These are phyloP conservation scores for Heliornis fulica DNA, from an alignment of 2,113 vertebrate species.

Conservation along the genomic window DNA sequence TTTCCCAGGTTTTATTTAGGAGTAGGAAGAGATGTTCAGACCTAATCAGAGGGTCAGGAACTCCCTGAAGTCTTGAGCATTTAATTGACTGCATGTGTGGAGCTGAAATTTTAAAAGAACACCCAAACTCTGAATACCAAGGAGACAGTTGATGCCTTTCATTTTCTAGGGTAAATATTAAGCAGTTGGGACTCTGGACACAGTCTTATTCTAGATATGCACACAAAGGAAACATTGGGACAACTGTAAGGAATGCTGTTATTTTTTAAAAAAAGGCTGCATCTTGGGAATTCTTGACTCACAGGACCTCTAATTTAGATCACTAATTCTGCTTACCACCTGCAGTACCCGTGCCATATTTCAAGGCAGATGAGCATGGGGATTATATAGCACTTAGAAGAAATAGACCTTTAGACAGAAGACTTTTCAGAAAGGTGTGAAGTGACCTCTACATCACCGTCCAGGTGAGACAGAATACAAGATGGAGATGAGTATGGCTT, in stretches of 20 bases:
- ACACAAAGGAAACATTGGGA: neutral
- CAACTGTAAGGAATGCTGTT: neutral
- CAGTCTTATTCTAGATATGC: neutral
- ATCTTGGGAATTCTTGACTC: neutral
- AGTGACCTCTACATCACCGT: neutral
- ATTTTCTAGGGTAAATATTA: neutral
- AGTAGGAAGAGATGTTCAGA: neutral
- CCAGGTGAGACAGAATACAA: neutral
- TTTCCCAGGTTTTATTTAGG: neutral
- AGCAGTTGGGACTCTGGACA: neutral
- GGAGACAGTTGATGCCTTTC: neutral
- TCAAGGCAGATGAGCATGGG: neutral
- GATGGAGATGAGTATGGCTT: neutral
- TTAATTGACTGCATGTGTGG: neutral
- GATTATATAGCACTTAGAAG: slow-evolving; percentile 9
- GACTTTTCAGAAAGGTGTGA: slow-evolving; percentile 13
- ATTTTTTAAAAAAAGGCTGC: neutral
- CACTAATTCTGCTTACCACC: neutral
- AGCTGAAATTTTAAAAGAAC: neutral
- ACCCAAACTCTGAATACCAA: neutral
- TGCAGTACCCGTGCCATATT: neutral
- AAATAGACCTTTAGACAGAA: neutral
- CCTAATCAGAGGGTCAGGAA: neutral
- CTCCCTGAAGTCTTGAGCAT: neutral
- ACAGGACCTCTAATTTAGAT: neutral